A percentile compares a stretch with the other conserved stretches of the same genome.
These are phyloP conservation scores for Gymnodraco acuticeps DNA, from an alignment of 2,797 vertebrate species.

Conservation along the genomic window DNA sequence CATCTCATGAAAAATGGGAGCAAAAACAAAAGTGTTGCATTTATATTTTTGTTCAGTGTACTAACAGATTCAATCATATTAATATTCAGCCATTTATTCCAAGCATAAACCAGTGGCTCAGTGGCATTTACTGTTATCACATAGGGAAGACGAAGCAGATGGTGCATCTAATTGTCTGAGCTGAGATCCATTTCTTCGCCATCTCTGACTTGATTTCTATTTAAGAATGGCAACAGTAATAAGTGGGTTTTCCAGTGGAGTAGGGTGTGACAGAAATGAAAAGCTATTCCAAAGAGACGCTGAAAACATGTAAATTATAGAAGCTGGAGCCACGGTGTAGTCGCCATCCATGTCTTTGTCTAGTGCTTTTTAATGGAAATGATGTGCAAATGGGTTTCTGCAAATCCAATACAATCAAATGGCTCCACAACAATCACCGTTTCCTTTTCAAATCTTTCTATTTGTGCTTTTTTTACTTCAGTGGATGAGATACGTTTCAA, in stretches of 20 bases:
- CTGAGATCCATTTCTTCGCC: conserved; percentile 57
- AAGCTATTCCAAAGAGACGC: conserved; percentile 50
- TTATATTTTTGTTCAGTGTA: too few species aligned
- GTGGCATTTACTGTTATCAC: conserved; percentile 72
- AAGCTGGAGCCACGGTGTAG: conserved; percentile 44
- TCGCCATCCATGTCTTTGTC: conserved; percentile 65
- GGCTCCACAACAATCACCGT: conserved; percentile 62
- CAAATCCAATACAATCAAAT: conserved; percentile 58
- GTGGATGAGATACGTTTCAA: conserved; percentile 40
- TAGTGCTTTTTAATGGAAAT: conserved; percentile 76
- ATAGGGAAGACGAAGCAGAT: conserved; percentile 68
- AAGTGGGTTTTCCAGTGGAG: conserved; percentile 65
- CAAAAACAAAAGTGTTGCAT: too few species aligned
- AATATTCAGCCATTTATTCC: conserved; percentile 45
- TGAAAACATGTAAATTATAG: conserved; percentile 60
- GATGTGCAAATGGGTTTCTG: conserved; percentile 69
- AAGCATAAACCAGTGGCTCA: conserved; percentile 51
- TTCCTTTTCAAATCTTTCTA: conserved; percentile 46
- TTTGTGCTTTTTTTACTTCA: conserved; percentile 16
- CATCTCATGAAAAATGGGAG: too few species aligned
- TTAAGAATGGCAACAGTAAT: conserved; percentile 43
- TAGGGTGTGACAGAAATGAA: conserved; percentile 61
- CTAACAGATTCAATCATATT: conserved; percentile 32
- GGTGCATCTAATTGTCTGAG: conserved; percentile 74
- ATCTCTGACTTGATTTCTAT: conserved; percentile 63